Base-by-base conservation (phyloP, 2,113 vertebrate genomes). In the Pseudorhombus dupliciocellatus region DNA sequence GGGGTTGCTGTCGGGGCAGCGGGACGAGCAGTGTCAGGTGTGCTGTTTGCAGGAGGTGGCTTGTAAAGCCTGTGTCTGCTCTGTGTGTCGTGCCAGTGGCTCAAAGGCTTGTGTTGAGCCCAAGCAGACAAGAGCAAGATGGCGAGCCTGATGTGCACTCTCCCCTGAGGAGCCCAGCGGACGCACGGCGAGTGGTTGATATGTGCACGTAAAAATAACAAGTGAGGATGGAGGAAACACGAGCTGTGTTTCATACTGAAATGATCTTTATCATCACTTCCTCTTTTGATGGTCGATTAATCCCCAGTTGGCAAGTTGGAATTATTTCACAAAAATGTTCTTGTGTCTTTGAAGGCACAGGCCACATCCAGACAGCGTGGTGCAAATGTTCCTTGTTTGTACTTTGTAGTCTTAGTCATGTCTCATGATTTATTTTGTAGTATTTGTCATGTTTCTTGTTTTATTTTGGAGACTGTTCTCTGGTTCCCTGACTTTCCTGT, bases 61-160 rank as follows among this genome's bases (percentile, higher is more conserved):
- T 73, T 60, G 54, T 75, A 71, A 68, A 77, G 66, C 64, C 26
- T 3, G 26, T 40, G 65, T 73, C 61, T 57, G 7, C 70, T 53
- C 58, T 68, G 67, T 48, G 67, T 51, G 34, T 37, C 24, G 75
- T 62, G 73, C 70, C 78, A 65, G 4, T 15, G 48, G 77, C 75
- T 87, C 63, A 79, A 70, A 75, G 73, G 79, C 60, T 61, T 14
- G 26, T 21, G 34, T 73, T 58, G 66, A 76, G 72, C 65, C 61
- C 60, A 12, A 50, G 51, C 40, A 61, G 64, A 70, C 6, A 12
- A 58, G 62, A 31, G 61, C 30, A 1, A 20, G 58, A 18, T 68
- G 66, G 64, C 59, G 66, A 64, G 24, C 20, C 67, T 69, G 82
- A 80, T 66, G 80, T 82, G 73, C 61, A 70, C 70, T 67, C 73